Evolutionary conservation across 2,797 vertebrate species (phyloP).

Genomic region (Eulemur rubriventer): DNA sequence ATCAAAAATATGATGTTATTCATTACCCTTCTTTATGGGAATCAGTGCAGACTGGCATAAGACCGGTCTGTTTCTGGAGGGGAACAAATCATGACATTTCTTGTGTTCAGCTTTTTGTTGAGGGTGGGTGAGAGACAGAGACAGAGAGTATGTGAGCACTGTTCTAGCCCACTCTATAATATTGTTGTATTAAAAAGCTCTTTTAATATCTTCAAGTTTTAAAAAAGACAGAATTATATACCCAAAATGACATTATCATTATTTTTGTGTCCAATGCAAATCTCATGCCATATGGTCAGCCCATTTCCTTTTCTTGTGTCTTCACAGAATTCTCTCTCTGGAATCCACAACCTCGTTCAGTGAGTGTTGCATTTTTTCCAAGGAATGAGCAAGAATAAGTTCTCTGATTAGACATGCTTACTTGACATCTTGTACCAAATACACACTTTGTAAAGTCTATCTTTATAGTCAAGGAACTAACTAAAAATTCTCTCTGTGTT

Average conservation of each 20-base stretch:
- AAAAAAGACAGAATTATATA: neutral
- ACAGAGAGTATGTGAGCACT: neutral
- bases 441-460: neutral
- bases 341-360: neutral
- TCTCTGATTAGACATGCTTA: neutral
- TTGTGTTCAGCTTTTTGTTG: neutral
- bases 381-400: neutral
- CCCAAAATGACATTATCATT: neutral
- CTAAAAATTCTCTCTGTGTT: neutral
- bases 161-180: neutral
- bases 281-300: neutral
- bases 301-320: neutral
- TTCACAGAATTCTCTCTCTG: neutral
- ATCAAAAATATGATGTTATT: neutral
- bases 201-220: neutral
- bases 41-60: neutral
- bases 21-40: neutral
- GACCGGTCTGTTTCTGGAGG: neutral
- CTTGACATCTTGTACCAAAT: constrained; percentile 3
- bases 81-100: neutral
- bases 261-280: neutral
- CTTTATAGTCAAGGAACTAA: neutral
- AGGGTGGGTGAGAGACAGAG: neutral
- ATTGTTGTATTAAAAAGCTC: neutral
- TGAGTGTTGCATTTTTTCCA: neutral